Base-by-base conservation (phyloP, 2,113 vertebrate genomes). In the Tenebrosternarchus preto region DNA sequence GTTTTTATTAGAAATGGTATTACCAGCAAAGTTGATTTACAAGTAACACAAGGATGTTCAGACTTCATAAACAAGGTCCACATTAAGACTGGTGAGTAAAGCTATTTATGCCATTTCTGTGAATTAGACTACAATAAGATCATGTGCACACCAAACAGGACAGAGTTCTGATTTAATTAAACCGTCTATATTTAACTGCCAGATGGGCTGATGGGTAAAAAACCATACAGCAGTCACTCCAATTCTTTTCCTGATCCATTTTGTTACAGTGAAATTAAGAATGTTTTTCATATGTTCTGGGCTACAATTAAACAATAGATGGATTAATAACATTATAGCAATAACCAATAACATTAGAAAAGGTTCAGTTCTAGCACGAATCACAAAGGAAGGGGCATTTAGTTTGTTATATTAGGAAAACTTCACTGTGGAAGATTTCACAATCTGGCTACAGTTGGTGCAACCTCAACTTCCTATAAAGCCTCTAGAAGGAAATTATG, bases 391-490 rank as follows among this genome's bases (percentile, higher is more conserved):
- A 50, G 43, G 11, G 43, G 43, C 12, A 19, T 20, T 11, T 29
- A 29, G 15, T 17, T 19, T 22, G 60, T 9, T 68, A 25, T 5
- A 67, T 11, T 20, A 11, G 7, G 73, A n/a, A 43, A 67, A 36
- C 27, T 15, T 39, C 16, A 53, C 36, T 20, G 17, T 17, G 59
- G 19, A 22, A 60, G n/a, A 76, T 83, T 75, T 79, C 80, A 77
- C 56, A 85, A 76, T 55, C 53, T 25, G 9, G n/a, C 1, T 12
- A 33, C 39, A 70, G 69, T 60, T 72, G 11, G 31, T 80, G 22
- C 60, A 74, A 68, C 24, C 57, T 20, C 2, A 17, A 61, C 29
- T 61, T n/a, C 20, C 19, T 80, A 11, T 43, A 55, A 5, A 25
- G 50, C n/a, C 29, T 43, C 29, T 75, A 50, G 55, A 80, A 56